phyloP scores from a whole-genome alignment of 2,888 invertebrate species.

The Rugalucina vietnamica region DNA sequence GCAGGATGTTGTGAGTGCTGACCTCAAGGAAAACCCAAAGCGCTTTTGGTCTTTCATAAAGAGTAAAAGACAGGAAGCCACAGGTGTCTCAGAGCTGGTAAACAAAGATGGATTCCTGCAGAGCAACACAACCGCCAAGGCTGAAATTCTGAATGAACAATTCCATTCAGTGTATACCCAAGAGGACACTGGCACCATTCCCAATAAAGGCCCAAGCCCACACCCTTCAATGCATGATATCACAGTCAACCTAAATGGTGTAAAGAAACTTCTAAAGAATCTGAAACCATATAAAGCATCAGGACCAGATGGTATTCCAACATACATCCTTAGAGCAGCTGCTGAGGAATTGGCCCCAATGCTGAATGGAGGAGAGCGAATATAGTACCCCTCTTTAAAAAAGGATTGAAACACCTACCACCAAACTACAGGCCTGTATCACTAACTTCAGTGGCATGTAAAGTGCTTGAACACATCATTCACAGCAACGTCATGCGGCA shows the following conservation, averaged over 20 bases:
- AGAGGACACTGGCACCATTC: background rate
- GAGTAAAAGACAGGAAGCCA: constrained; percentile 9
- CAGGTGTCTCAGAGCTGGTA: background rate
- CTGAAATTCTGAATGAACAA: constrained; percentile 26
- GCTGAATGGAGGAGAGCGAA: background rate
- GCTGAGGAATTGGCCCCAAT: background rate
- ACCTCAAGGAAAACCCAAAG: background rate
- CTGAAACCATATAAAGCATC: constrained; percentile 13
- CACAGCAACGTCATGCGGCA: constrained; percentile 6
- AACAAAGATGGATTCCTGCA: constrained; percentile 11
- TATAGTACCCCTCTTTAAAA: background rate
- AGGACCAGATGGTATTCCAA: constrained; percentile 18
- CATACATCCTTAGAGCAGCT: background rate
- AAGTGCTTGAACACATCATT: background rate
- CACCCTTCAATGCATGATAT: background rate
- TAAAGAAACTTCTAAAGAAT: constrained; percentile 4
- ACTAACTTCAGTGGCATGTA: background rate
- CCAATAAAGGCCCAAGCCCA: background rate
- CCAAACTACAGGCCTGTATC: background rate
- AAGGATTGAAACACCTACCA: background rate
- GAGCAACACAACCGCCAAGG: background rate
- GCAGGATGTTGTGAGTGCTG: background rate
- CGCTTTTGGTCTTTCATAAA: constrained; percentile 33
- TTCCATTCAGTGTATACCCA: constrained; percentile 25
- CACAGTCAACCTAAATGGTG: background rate